Percentiles rank a stretch among this genome's conserved stretches.
These are phyloP conservation scores for Alligator sinensis DNA, from an alignment of 2,113 vertebrate species.

Conservation along the genomic window DNA sequence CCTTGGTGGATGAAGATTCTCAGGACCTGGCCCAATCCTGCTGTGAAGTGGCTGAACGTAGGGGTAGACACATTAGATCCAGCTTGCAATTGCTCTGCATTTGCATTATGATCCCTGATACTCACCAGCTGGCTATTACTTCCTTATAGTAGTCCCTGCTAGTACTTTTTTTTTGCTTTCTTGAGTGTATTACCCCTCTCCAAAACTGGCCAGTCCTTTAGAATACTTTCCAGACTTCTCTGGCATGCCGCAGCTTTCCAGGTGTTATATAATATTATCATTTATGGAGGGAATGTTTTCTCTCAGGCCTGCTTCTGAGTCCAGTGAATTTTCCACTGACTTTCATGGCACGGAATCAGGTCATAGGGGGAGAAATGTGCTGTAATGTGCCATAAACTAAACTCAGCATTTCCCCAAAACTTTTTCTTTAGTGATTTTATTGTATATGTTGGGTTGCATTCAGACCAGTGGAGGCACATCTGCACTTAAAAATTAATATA, in stretches of 20 bases:
- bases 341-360: not conserved
- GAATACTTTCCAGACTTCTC: not conserved
- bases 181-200: not conserved
- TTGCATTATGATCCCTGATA: not conserved
- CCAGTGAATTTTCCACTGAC: not conserved
- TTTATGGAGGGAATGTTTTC: not conserved
- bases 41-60: not conserved
- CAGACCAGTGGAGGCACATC: not conserved
- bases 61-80: not conserved
- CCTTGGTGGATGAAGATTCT: not conserved
- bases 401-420: not conserved
- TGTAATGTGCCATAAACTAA: not conserved
- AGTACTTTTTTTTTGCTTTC: not conserved
- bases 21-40: not conserved
- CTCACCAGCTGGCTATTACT: not conserved
- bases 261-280: not conserved
- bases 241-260: not conserved
- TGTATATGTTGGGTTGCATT: not conserved
- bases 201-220: slow-evolving; percentile 11
- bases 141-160: not conserved
- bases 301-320: slow-evolving; percentile 2
- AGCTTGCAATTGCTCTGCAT: not conserved
- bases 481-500: not conserved
- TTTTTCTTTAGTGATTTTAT: not conserved
- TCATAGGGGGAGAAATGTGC: not conserved